Base-by-base conservation (phyloP, 2,797 vertebrate species). In the Rhynchotus rufescens region DNA sequence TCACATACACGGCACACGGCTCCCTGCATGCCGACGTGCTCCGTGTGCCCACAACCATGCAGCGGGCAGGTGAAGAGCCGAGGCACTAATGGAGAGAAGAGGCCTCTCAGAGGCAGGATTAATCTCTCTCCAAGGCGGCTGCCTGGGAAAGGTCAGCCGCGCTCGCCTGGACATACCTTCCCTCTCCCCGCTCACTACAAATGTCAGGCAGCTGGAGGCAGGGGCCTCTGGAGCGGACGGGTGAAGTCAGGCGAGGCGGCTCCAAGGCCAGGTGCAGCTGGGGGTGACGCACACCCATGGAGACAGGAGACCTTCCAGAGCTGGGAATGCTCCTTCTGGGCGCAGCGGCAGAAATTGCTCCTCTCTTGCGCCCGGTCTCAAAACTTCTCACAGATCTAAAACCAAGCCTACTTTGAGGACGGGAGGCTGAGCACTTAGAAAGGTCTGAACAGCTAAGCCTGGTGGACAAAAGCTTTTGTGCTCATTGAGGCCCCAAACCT, bases 71-170 rank as follows among this genome's bases (percentile, higher is more conserved):
- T 26, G 68, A 91, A 66, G 69, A 73, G 74, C 51, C 4, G 3
- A 28, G 47, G 2, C 0, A 0, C 75, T 64, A 44, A 75, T 6
- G 15, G 81, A 84, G 86, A 93, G 86, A 88, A 93, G 86, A 80
- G 49, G 62, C 84, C 66, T 86, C 59, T 72, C 73, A 26, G 45
- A 79, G 81, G 59, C 79, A 93, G 68, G 86, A 89, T 90, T 91
- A 75, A 94, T 90, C 81, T 83, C 28, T 0, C 88, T 65, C 64
- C 89, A 40, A 92, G 89, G 83, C 60, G 83, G 65, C 75, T 94
- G 92, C 59, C 86, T 66, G 45, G 51, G 73, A 95, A 95, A 95
- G 92, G 93, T 88, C 95, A 89, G 68, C 49, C 21, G 23, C 23
- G 49, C 49, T 51, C 80, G 45, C 69, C 84, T 62, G 92, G 88